Percentiles rank a stretch among this genome's conserved stretches.
These are phyloP conservation scores for Carassius carassius DNA, from an alignment of 2,113 vertebrate species.

Conservation along the genomic window DNA sequence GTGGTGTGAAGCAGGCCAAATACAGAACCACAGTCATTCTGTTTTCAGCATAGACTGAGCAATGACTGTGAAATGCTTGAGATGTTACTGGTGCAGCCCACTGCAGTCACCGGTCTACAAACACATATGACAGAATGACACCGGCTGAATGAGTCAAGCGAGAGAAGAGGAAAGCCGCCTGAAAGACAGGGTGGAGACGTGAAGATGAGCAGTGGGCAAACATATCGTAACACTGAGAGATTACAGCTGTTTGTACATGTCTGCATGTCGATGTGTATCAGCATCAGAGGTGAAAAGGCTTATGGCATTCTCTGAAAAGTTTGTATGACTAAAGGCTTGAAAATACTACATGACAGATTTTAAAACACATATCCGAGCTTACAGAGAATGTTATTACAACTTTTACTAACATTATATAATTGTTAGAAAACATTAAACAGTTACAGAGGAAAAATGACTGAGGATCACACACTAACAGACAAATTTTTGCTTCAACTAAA, in stretches of 20 bases:
- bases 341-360: not conserved
- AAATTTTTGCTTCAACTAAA: too few species aligned
- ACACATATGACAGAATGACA: constrained; percentile 5
- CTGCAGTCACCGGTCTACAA: constrained; percentile 15
- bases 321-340: not conserved
- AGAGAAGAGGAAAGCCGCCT: constrained; percentile 10
- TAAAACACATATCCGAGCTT: not conserved
- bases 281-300: not conserved
- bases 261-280: not conserved
- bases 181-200: constrained; percentile 45
- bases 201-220: not conserved
- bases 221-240: too few species aligned
- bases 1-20: not conserved
- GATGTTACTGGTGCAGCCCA: not conserved
- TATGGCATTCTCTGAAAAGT: not conserved
- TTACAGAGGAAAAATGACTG: too few species aligned
- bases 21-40: not conserved
- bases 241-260: too few species aligned
- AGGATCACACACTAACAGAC: too few species aligned
- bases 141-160: constrained; percentile 22
- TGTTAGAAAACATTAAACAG: too few species aligned
- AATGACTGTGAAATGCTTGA: constrained; percentile 3
- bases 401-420: not conserved
- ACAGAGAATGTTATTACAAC: not conserved
- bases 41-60: not conserved